Percentiles rank a stretch among this genome's conserved stretches.
Conservation (phyloP, 1,140 invertebrate genomes). For the Tetramorium simillimum region DNA sequence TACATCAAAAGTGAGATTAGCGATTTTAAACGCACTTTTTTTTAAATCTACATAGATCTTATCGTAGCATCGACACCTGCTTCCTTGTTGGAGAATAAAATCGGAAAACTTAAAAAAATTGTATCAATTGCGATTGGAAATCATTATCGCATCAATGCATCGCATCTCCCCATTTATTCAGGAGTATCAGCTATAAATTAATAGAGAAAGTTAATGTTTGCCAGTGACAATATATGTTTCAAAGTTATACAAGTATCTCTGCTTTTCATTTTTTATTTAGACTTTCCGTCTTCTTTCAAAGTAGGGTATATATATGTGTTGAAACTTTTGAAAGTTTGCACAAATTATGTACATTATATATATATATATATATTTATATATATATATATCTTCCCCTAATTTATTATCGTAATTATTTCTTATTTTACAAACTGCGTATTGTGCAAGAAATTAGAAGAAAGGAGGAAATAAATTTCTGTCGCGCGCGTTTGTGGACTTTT, state of each 20-base stretch:
- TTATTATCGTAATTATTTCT: neutral
- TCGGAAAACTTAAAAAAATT: too few species aligned
- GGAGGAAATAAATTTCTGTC: neutral
- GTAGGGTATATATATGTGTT: neutral
- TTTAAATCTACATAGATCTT: slow-evolving; percentile 3
- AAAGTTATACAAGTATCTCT: neutral
- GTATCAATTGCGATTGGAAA: neutral
- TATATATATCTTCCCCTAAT: neutral
- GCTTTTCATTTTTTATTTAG: neutral
- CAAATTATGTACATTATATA: neutral
- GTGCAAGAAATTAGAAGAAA: neutral
- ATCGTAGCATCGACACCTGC: neutral
- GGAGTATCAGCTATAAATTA: neutral
- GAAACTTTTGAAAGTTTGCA: neutral
- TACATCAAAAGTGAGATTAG: neutral
- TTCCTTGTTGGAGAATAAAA: neutral
- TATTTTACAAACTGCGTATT: neutral
- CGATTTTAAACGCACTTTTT: neutral
- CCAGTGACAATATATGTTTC: neutral
- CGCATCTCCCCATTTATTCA: neutral
- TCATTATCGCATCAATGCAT: too few species aligned
- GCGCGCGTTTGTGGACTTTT: neutral
- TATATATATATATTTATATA: neutral
- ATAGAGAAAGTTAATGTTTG: neutral
- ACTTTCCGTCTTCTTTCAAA: neutral